These are phyloP conservation scores for Cyanocitta stelleri DNA, from an alignment of 2,113 vertebrate species.

Conservation along the genomic window DNA sequence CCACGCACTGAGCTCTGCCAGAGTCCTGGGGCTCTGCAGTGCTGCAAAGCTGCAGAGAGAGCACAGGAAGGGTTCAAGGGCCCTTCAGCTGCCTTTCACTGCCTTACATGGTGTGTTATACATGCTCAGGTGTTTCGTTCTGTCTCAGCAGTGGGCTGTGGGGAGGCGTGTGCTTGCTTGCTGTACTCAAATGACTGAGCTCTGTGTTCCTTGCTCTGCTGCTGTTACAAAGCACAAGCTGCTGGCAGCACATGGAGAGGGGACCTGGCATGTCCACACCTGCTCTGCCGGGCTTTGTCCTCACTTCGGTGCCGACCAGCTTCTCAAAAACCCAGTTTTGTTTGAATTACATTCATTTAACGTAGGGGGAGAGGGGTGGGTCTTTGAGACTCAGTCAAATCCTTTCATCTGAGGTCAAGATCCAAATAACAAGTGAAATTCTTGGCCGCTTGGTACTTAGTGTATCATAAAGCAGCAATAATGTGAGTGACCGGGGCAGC, in stretches of 20 bases:
- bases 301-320: rapidly evolving
- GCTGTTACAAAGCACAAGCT: not conserved
- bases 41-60: not conserved
- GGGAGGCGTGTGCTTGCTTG: not conserved
- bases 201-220: not conserved
- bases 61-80: not conserved
- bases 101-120: rapidly evolving
- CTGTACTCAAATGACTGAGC: not conserved
- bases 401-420: not conserved
- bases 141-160: not conserved
- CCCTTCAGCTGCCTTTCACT: not conserved
- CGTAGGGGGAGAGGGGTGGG: rapidly evolving
- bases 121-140: not conserved
- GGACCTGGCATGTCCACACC: not conserved
- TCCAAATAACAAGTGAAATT: rapidly evolving
- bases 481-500: not conserved
- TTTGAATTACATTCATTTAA: not conserved
- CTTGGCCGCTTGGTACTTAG: not conserved
- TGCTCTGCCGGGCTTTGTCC: not conserved
- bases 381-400: not conserved
- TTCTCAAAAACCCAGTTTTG: not conserved
- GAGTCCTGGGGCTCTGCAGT: not conserved
- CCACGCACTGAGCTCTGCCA: not conserved
- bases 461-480: rapidly evolving
- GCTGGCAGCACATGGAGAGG: not conserved